Evolutionary conservation across 2,113 vertebrate genomes (phyloP), one percentile per base, ranked within the genome.

Genomic region (Phainopepla nitens): DNA sequence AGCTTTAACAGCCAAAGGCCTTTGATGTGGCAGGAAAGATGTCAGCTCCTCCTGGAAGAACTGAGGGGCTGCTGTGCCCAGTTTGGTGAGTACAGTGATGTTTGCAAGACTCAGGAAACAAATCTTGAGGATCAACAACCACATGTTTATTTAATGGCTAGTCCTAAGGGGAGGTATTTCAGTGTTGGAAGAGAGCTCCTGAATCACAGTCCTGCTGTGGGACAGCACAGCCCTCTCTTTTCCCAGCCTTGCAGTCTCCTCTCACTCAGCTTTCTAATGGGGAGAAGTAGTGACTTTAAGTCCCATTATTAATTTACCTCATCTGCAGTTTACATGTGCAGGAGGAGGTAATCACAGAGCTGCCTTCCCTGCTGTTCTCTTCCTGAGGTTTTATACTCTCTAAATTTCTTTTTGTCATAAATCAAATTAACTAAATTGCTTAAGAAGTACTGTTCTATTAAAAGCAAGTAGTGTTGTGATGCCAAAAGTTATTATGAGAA

Each of bases 341-440:
- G 82, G 53, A 89, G 88, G 88, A 81, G 87, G 83, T 94, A 97
- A 96, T 95, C 95, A 96, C 83, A 31, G 85, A 92, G 44, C 65
- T 64, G 18, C 82, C 64, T 95, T 91, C 93, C 91, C 92, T 94
- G 95, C 96, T 97, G 94, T 82, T 94, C 56, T 60, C 79, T 94
- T 89, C 82, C 93, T 81, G 76, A 94, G 93, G 68, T 64, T 91
- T 91, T 49, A 27, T 20, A 31, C 92, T 96, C 96, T 96, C 71
- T 70, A 85, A 54, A 93, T 93, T 87, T 78, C 77, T 94, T 82
- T 94, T 78, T 89, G 71, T 91, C 22, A 45, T 79, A 91, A 94
- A 90, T 68, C 66, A 96, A 95, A 96, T 96, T 95, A 96, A 36
- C 70, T 64, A 76, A 95, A 97, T 95, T 96, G 84, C 95, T 72